Percentiles rank a stretch among this genome's conserved stretches.
Conservation (phyloP, 2,888 invertebrate genomes). For the Pseudanteris insignis region DNA sequence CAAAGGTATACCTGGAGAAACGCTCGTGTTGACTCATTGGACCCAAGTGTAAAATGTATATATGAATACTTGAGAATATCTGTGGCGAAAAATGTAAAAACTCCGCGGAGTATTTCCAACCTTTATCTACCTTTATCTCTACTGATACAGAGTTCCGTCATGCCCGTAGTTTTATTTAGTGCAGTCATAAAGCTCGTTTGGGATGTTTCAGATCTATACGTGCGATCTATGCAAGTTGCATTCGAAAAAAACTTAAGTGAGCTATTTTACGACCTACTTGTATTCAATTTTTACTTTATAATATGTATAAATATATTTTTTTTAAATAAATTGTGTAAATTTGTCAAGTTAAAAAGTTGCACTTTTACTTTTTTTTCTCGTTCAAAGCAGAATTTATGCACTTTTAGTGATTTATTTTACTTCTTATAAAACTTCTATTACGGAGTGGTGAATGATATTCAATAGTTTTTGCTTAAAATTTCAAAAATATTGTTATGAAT, state of each 20-base stretch:
- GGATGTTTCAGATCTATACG: slow-evolving; percentile 2
- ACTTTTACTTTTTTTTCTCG: too few relatives aligned
- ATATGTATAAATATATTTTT: too few relatives aligned
- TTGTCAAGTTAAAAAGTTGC: too few relatives aligned
- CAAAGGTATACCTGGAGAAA: slow-evolving; percentile 6
- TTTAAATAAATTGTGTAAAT: too few relatives aligned
- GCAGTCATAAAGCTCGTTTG: slow-evolving; percentile 13
- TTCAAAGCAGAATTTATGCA: too few relatives aligned
- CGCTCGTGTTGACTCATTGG: slow-evolving; percentile 1
- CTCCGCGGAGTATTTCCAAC: slow-evolving; percentile 1
- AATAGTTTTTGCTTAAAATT: too few relatives aligned
- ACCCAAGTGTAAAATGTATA: slow-evolving; percentile 15
- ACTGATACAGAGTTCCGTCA: background rate
- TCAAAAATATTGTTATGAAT: too few relatives aligned
- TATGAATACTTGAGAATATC: slow-evolving; percentile 7
- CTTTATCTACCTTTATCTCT: background rate
- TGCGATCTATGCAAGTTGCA: background rate
- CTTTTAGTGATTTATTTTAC: too few relatives aligned
- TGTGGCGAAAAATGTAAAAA: slow-evolving; percentile 8
- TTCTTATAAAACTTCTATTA: too few relatives aligned
- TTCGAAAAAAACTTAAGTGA: background rate
- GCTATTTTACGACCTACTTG: background rate
- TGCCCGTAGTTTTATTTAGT: slow-evolving; percentile 17
- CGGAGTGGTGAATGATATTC: too few relatives aligned
- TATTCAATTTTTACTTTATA: too few relatives aligned